Evolutionary conservation across 35 echinoderm and acorn worm species (phyloP), one percentile per base, ranked within the genome.

Genomic region (Ptychodera flava): DNA sequence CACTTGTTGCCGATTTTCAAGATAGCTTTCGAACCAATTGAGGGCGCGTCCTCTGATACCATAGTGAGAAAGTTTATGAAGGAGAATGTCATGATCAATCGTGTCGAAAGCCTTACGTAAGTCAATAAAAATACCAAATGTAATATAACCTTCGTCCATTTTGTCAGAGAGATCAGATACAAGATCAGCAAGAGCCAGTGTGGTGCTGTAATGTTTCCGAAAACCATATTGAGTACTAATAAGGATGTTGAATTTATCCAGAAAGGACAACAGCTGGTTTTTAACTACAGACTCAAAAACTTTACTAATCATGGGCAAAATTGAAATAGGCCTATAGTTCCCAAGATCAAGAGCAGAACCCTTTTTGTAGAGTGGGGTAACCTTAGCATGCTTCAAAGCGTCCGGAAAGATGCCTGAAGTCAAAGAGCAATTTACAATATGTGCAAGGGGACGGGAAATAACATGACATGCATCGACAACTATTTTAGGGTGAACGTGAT

Each of bases 61-160:
- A 93, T 86, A 89, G 81, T 86, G 83, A 22, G 76, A 81, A 0
- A 93, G 84, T 83, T 93, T 89, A 30, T 75, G 30, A 22, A 89
- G 83, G 30, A 86, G 75, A 76, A 93, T 93, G 34, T 89, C 84
- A 87, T 93, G 88, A 79, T 90, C 88, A 77, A 93, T 85, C 32
- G 87, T 93, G 88, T 93, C 83, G 76, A 93, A 89, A 34, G 92
- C 92, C 80, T 89, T 86, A 31, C 84, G 87, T 77, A 86, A 81
- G 92, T 93, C 84, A 31, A 85, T 52, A 37, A 89, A 89, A 15
- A 93, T 90, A 81, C 88, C 83, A 36, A 85, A 16, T 28, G 78
- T 32, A 6, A 80, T 81, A 1, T 64, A 0, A 37, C 89, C 89
- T 28, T 86, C 75, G 30, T 85, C 35, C 0, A 89, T 15, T 36